phyloP scores from a whole-genome alignment of 2,113 vertebrate species.

The Zeus faber region DNA sequence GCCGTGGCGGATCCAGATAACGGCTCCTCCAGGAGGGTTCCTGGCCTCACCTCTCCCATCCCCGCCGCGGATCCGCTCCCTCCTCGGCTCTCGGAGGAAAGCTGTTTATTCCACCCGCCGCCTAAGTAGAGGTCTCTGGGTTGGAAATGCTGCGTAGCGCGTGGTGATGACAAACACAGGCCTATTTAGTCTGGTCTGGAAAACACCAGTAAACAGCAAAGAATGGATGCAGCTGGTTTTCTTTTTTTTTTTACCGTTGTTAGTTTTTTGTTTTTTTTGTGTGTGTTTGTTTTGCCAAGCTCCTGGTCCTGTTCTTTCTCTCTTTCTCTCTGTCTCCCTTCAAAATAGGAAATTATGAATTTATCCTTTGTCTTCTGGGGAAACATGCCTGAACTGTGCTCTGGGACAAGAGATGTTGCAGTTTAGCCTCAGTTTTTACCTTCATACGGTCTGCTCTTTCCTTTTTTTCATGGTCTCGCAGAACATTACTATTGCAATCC shows the following conservation, averaged over 20 bases:
- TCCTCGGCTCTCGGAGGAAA: slow-evolving; percentile 55
- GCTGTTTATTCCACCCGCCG: slow-evolving; percentile 68
- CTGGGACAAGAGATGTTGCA: too few species aligned
- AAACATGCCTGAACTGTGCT: too few species aligned
- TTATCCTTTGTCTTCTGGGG: slow-evolving; percentile 3
- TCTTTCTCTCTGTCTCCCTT: slow-evolving; percentile 24
- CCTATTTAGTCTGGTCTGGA: slow-evolving; percentile 66
- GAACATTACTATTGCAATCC: slow-evolving; percentile 8
- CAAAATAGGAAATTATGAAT: slow-evolving; percentile 15
- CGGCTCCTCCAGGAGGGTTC: slow-evolving; percentile 56
- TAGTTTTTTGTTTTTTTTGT: slow-evolving; percentile 24
- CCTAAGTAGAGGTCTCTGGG: slow-evolving; percentile 63
- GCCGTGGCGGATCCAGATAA: slow-evolving; percentile 64
- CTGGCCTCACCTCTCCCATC: slow-evolving; percentile 48
- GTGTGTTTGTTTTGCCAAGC: too few species aligned
- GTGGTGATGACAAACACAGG: slow-evolving; percentile 64
- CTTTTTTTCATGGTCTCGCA: neutral
- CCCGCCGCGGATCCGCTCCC: slow-evolving; percentile 36
- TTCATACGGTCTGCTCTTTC: neutral
- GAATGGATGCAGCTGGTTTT: slow-evolving; percentile 61
- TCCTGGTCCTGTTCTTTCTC: slow-evolving; percentile 37
- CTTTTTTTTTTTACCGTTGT: slow-evolving; percentile 41
- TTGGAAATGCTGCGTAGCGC: slow-evolving; percentile 56
- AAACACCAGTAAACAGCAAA: slow-evolving; percentile 59
- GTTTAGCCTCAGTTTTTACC: neutral